Evolutionary conservation across 2,113 vertebrate species (phyloP).

Genomic region (Ranitomeya variabilis): DNA sequence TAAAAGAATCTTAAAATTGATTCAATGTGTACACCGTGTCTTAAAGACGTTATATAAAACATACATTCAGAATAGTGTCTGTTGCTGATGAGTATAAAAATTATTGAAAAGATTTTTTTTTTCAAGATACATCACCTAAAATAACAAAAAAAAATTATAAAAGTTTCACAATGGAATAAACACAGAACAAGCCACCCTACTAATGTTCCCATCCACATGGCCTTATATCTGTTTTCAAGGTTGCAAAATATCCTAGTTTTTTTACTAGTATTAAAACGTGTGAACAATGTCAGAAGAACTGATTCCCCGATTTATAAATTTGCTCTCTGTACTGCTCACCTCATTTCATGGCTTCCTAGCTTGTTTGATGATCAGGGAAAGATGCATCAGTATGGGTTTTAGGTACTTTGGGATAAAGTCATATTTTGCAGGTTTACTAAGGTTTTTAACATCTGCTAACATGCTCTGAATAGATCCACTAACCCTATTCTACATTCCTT

Average conservation of each 20-base stretch:
- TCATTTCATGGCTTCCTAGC: neutral
- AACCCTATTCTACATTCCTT: conserved; percentile 54
- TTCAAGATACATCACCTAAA: no score
- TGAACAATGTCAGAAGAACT: neutral
- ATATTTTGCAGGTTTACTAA: conserved; percentile 31
- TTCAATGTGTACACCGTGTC: no score
- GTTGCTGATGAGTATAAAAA: no score
- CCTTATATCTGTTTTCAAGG: neutral
- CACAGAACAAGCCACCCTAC: no score
- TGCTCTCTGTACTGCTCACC: neutral
- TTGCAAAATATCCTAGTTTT: neutral
- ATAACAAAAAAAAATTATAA: no score
- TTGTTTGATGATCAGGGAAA: neutral
- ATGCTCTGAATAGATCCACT: conserved; percentile 41
- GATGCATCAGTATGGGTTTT: neutral
- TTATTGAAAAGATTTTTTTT: no score
- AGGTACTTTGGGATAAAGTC: neutral
- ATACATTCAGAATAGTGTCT: no score
- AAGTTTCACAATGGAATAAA: no score
- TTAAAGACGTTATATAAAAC: no score
- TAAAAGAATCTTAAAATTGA: no score
- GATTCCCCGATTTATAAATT: neutral
- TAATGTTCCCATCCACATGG: neutral
- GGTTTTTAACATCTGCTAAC: conserved; percentile 49
- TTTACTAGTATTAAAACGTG: neutral